phyloP scores from a whole-genome alignment of 2,113 vertebrate species.

The Coregonus clupeaformis region DNA sequence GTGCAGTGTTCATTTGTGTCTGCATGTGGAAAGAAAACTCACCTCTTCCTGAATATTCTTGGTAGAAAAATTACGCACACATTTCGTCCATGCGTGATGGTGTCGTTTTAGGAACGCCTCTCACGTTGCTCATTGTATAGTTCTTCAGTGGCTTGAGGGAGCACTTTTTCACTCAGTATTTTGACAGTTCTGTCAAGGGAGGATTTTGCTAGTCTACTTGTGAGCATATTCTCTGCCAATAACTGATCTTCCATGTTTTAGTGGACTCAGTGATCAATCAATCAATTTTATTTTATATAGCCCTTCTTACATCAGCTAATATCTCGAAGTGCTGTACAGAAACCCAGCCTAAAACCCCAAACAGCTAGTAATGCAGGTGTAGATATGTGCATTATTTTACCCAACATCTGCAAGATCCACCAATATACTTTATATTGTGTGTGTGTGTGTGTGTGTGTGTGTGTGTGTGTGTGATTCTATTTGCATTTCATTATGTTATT shows the following conservation, averaged over 20 bases:
- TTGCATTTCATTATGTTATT: slow-evolving; percentile 33
- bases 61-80: background rate
- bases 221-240: background rate
- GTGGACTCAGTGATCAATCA: background rate
- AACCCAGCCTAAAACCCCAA: too few species aligned
- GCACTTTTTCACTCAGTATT: background rate
- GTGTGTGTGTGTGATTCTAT: slow-evolving; percentile 1
- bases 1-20: background rate
- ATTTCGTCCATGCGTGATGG: slow-evolving; percentile 35
- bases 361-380: too few species aligned
- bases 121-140: background rate
- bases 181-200: too few species aligned
- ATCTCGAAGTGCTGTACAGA: too few species aligned
- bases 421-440: background rate
- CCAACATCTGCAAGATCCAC: background rate
- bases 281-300: too few species aligned
- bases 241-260: background rate
- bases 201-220: too few species aligned
- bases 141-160: background rate
- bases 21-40: slow-evolving; percentile 26
- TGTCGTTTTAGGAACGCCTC: slow-evolving; percentile 1
- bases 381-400: background rate
- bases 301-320: too few species aligned
- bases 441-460: too few species aligned
- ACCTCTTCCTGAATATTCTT: slow-evolving; percentile 53